phyloP scores from a whole-genome alignment of 2,797 vertebrate genomes.

The Acipenser transmontanus region DNA sequence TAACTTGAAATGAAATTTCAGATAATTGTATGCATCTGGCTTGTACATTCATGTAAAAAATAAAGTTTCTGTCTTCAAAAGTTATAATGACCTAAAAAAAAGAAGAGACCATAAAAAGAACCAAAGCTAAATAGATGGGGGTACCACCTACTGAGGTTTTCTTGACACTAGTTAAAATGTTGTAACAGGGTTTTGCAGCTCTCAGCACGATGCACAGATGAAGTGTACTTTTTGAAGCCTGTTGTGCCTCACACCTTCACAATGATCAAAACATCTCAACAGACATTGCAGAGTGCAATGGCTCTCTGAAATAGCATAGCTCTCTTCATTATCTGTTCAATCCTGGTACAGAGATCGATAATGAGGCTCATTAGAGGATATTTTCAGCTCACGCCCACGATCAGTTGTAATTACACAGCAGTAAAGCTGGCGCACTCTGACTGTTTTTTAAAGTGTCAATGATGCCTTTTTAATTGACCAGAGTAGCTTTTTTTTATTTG shows the following conservation, averaged over 20 bases:
- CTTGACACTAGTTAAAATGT: constrained; percentile 35
- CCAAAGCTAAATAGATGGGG: no score
- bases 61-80: no score
- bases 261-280: constrained; percentile 43
- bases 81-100: no score
- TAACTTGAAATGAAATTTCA: no score
- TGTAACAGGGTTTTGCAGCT: constrained; percentile 39
- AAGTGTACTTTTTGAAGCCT: constrained; percentile 50
- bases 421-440: constrained; percentile 30
- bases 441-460: constrained; percentile 23
- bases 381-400: constrained; percentile 37
- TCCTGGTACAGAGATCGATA: constrained; percentile 33
- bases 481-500: no score
- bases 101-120: no score
- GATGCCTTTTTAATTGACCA: no score
- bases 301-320: neutral
- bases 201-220: constrained; percentile 43
- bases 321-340: constrained; percentile 45
- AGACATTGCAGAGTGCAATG: neutral
- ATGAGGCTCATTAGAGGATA: constrained; percentile 47
- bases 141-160: neutral
- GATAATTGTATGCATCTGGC: no score
- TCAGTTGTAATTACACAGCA: constrained; percentile 41
- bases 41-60: no score
- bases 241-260: constrained; percentile 44